Conservation (phyloP, 2,113 vertebrate species). For the Ursus arctos region DNA sequence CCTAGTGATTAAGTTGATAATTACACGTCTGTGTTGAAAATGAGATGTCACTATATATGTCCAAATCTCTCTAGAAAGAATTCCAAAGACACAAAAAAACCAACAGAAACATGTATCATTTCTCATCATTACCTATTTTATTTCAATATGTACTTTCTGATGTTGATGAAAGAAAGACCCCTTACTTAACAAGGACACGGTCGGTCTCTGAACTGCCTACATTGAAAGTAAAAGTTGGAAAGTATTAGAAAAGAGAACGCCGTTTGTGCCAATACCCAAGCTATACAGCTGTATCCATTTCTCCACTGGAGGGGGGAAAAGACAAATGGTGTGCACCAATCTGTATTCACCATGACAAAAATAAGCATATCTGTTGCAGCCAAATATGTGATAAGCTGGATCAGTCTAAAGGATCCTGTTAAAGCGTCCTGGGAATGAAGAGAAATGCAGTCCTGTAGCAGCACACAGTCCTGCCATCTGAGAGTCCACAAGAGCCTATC, state of each 20-base stretch:
- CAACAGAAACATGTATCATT: not conserved
- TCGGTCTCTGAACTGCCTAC: not conserved
- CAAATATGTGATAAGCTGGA: not conserved
- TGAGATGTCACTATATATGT: not conserved
- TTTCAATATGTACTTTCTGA: slow-evolving; percentile 17
- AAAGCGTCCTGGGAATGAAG: not conserved
- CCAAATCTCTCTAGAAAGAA: slow-evolving; percentile 38
- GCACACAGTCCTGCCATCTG: slow-evolving; percentile 9
- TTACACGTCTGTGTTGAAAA: not conserved
- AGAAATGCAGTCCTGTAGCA: not conserved
- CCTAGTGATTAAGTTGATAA: not conserved
- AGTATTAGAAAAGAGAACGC: not conserved
- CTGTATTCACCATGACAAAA: slow-evolving; percentile 19
- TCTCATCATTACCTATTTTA: not conserved
- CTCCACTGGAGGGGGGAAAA: not conserved
- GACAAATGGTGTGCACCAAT: not conserved
- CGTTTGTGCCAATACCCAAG: not conserved
- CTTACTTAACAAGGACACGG: not conserved
- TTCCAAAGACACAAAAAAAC: slow-evolving; percentile 42
- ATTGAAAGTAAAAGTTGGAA: not conserved
- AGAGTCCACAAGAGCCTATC: slow-evolving; percentile 57
- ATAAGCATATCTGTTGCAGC: not conserved
- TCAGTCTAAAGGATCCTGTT: not conserved
- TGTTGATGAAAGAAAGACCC: not conserved
- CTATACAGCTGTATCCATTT: not conserved